Evolutionary conservation across 2,888 invertebrate genomes (phyloP).

Genomic region (Carcina quercana): DNA sequence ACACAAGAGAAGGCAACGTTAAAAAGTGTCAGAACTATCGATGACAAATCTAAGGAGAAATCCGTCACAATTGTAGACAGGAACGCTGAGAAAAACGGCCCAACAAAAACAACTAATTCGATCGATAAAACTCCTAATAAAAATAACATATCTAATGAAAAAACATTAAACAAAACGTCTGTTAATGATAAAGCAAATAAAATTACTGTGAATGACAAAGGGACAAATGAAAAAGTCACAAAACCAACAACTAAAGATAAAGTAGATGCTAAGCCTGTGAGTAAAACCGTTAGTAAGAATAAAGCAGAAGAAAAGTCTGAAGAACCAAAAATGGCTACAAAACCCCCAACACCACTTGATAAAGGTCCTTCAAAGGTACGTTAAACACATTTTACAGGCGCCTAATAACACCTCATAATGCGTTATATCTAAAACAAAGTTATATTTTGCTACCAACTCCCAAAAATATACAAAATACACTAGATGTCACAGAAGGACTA

Average conservation of each 20-base stretch:
- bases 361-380: conserved; percentile 57
- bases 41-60: conserved; percentile 61
- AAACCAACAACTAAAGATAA: conserved; percentile 13
- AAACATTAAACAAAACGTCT: conserved; percentile 27
- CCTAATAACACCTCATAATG: neutral
- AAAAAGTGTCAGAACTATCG: conserved; percentile 55
- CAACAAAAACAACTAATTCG: conserved; percentile 14
- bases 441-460: no score
- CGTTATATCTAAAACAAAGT: no score
- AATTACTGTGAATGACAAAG: conserved; percentile 5
- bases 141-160: conserved; percentile 18
- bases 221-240: neutral
- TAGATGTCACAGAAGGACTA: no score
- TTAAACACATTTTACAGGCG: neutral
- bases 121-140: conserved; percentile 9
- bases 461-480: no score
- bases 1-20: conserved; percentile 42
- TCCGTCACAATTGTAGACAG: conserved; percentile 60
- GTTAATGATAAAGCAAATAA: conserved; percentile 9
- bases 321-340: conserved; percentile 59
- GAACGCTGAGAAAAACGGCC: conserved; percentile 30
- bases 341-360: conserved; percentile 56
- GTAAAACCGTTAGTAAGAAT: conserved; percentile 21
- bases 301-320: conserved; percentile 36
- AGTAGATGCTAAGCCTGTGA: conserved; percentile 10